Percentiles rank a stretch among this genome's conserved stretches.
Evolutionary conservation across 2,797 vertebrate species (phyloP).

Genomic region (Danio kyathit): DNA sequence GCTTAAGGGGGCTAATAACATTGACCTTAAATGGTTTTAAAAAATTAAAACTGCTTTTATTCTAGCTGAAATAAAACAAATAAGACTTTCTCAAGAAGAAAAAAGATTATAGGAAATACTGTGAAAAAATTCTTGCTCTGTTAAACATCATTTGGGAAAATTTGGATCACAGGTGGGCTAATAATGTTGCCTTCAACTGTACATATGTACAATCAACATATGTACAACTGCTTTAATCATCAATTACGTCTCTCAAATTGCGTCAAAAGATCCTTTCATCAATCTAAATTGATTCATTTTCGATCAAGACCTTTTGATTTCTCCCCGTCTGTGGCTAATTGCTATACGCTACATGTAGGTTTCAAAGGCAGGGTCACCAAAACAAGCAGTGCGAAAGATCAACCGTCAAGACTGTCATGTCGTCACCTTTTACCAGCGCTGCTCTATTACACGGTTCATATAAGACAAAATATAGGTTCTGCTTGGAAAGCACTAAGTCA

Average conservation of each 20-base stretch:
- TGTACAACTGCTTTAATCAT: slow-evolving; percentile 34
- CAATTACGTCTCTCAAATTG: slow-evolving; percentile 37
- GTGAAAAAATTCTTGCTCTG: no score
- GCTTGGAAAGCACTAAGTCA: slow-evolving; percentile 17
- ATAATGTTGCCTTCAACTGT: neutral
- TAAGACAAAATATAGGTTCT: slow-evolving; percentile 34
- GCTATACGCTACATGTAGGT: neutral
- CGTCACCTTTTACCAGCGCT: neutral
- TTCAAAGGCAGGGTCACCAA: slow-evolving; percentile 40
- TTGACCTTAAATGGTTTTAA: no score
- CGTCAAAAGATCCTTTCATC: slow-evolving; percentile 16
- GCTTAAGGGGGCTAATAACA: no score
- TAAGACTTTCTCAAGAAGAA: no score
- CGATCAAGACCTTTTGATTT: slow-evolving; percentile 3
- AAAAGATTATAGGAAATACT: no score
- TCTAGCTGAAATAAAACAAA: no score
- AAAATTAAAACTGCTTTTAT: no score
- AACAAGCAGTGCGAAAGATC: slow-evolving; percentile 34
- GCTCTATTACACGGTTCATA: slow-evolving; percentile 48
- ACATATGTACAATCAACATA: neutral
- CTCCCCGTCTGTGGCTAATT: slow-evolving; percentile 6
- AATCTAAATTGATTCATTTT: slow-evolving; percentile 18
- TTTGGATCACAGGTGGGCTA: no score
- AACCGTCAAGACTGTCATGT: slow-evolving; percentile 34
- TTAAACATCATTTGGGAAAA: no score